Percentiles rank a stretch among this genome's conserved stretches.
These are phyloP conservation scores for Seriola quinqueradiata DNA, from an alignment of 2,113 vertebrate species.

Conservation along the genomic window DNA sequence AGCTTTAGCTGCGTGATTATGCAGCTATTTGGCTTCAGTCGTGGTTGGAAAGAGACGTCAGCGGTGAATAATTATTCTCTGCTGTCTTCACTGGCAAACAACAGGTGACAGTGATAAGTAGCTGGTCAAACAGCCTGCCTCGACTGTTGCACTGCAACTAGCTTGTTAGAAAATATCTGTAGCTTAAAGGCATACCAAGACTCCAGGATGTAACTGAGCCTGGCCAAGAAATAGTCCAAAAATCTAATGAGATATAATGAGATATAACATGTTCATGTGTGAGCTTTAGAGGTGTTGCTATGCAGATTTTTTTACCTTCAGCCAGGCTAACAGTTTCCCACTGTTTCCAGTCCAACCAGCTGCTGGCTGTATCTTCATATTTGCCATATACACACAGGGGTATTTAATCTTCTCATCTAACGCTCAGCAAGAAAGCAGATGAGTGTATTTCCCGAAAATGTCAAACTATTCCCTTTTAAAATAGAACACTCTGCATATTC, in stretches of 20 bases:
- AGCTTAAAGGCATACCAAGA: background rate
- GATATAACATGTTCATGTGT: too few relatives aligned
- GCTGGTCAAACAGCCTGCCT: background rate
- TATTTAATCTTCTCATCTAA: too few relatives aligned
- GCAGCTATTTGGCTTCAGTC: background rate
- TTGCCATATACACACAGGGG: too few relatives aligned
- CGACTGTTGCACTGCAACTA: background rate
- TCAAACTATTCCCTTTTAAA: background rate
- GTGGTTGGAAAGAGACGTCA: constrained; percentile 2
- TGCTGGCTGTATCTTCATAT: background rate
- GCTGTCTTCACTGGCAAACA: background rate
- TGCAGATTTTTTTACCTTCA: background rate
- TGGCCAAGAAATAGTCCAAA: too few relatives aligned
- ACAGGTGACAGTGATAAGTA: constrained; percentile 17
- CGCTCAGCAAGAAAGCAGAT: too few relatives aligned
- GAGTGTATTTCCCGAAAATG: background rate
- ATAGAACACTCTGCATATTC: background rate
- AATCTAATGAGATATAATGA: background rate
- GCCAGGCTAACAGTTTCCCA: background rate
- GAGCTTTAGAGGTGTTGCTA: background rate
- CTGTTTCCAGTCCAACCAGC: background rate
- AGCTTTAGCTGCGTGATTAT: background rate
- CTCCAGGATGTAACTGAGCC: too few relatives aligned
- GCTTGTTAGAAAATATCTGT: background rate
- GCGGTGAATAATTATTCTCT: constrained; percentile 8